phyloP scores from a whole-genome alignment of 2,888 invertebrate genomes.

The Sphinx pinastri region DNA sequence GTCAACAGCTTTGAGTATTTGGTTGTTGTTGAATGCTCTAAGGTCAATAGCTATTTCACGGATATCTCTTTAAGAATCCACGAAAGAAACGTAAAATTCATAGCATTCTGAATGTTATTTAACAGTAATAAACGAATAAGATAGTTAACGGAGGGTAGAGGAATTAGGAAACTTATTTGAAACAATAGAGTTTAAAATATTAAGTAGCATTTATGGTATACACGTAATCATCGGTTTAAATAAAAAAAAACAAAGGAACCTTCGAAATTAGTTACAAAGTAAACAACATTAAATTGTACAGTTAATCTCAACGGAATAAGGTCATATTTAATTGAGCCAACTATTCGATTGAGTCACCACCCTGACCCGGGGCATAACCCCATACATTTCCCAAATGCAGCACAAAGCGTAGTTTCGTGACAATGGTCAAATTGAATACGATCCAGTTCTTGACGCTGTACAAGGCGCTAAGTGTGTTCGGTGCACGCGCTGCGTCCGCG shows the following conservation, averaged over 20 bases:
- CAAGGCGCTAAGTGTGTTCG: conserved; percentile 51
- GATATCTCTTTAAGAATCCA: neutral
- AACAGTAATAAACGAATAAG: neutral
- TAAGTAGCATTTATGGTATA: no score
- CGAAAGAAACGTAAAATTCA: neutral
- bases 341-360: neutral
- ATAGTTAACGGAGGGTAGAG: neutral
- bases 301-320: no score
- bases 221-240: no score
- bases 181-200: no score
- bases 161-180: neutral
- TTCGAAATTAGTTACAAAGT: no score
- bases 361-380: neutral
- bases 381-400: neutral
- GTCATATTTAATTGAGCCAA: no score
- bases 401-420: conserved; percentile 50
- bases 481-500: conserved; percentile 60
- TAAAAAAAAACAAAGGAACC: no score
- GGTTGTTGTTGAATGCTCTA: no score
- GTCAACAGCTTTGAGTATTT: conserved; percentile 12
- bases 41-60: conserved; percentile 20
- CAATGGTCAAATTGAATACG: conserved; percentile 66
- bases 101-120: neutral
- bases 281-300: no score
- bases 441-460: conserved; percentile 58